Conservation (phyloP, 2,888 invertebrate genomes). For the Tupiocoris notatus region DNA sequence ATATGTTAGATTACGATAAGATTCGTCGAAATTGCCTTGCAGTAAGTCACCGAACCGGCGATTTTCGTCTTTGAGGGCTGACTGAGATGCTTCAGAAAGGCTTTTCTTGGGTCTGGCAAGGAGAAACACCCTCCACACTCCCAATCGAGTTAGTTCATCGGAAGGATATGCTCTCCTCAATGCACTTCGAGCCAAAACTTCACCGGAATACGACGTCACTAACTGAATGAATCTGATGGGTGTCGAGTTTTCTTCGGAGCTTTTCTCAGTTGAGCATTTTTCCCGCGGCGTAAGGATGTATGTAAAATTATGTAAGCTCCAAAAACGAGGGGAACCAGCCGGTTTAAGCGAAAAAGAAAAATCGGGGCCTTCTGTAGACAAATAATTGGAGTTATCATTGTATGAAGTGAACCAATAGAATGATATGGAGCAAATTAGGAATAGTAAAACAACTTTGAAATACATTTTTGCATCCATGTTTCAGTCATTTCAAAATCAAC, state of each 20-base stretch:
- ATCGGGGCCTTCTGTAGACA: not conserved
- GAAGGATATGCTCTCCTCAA: slow-evolving; percentile 66
- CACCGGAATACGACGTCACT: slow-evolving; percentile 74
- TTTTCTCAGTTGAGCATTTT: not conserved
- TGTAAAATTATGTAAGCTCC: not conserved
- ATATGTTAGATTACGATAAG: slow-evolving; percentile 76
- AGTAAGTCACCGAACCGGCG: slow-evolving; percentile 66
- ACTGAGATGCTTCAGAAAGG: slow-evolving; percentile 57
- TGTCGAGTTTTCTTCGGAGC: not conserved
- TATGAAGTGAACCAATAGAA: not conserved
- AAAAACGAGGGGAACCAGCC: not conserved
- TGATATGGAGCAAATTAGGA: not conserved
- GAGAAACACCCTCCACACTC: slow-evolving; percentile 67
- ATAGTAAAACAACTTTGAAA: not conserved
- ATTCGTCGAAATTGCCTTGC: slow-evolving; percentile 74
- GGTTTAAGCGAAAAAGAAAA: too few relatives aligned
- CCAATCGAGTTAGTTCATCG: slow-evolving; percentile 60
- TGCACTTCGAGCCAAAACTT: slow-evolving; percentile 67
- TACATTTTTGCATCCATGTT: not conserved
- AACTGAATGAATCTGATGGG: slow-evolving; percentile 53
- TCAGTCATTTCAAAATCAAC: too few relatives aligned
- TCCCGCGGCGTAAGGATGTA: not conserved
- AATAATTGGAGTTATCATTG: not conserved
- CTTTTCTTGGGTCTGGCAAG: slow-evolving; percentile 62
- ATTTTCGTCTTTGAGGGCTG: slow-evolving; percentile 63